phyloP scores from a whole-genome alignment of 1,140 invertebrate species.

The Thaumetopoea pityocampa region DNA sequence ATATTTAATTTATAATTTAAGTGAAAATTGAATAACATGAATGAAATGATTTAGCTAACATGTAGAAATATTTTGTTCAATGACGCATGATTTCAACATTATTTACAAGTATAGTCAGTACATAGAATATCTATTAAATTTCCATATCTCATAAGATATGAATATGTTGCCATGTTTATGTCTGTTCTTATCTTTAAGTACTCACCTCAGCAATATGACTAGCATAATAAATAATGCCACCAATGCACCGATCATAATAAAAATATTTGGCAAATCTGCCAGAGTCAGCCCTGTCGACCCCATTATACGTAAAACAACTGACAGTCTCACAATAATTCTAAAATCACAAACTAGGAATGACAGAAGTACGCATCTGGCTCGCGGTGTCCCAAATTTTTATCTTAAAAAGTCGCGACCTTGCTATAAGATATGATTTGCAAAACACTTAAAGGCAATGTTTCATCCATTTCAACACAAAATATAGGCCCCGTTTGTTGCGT shows the following conservation, averaged over 20 bases:
- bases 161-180: conserved; percentile 1
- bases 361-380: conserved; percentile 42
- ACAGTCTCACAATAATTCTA: conserved; percentile 38
- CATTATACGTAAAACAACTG: conserved; percentile 37
- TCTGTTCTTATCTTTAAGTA: conserved; percentile 8
- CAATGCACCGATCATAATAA: conserved; percentile 81
- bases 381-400: conserved; percentile 31
- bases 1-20: no score
- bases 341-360: conserved; percentile 32
- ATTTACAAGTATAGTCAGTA: no score
- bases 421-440: conserved; percentile 47
- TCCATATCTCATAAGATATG: no score
- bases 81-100: no score
- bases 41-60: no score
- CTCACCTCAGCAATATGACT: conserved; percentile 63
- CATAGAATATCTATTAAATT: no score
- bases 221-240: conserved; percentile 70
- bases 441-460: conserved; percentile 30
- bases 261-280: conserved; percentile 83
- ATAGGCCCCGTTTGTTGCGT: conserved; percentile 33
- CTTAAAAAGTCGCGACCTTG: conserved; percentile 39
- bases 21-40: no score
- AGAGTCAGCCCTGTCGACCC: conserved; percentile 78
- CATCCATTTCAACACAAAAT: conserved; percentile 32
- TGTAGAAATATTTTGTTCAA: no score